Percentiles rank a stretch among this genome's conserved stretches.
phyloP scores from a whole-genome alignment of 2,888 invertebrate genomes.

The Ecliptopera silaceata region DNA sequence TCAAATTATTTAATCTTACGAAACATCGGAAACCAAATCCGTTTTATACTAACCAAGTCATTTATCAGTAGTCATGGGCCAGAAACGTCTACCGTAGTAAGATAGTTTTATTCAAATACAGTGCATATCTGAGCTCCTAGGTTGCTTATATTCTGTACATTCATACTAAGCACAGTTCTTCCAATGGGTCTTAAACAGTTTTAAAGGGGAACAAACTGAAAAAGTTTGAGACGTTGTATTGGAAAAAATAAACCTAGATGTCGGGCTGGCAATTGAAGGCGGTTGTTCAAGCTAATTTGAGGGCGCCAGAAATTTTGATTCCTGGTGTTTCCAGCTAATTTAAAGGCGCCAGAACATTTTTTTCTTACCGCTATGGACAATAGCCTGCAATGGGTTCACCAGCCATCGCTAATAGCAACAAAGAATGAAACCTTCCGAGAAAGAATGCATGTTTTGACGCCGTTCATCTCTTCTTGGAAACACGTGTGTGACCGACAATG shows the following conservation, averaged over 20 bases:
- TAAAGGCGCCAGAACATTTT: slow-evolving; percentile 4
- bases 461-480: slow-evolving; percentile 18
- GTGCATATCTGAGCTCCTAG: no score
- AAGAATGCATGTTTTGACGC: slow-evolving; percentile 24
- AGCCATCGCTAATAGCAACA: slow-evolving; percentile 21
- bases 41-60: not conserved
- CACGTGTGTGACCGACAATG: slow-evolving; percentile 25
- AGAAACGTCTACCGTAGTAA: not conserved
- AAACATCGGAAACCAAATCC: not conserved
- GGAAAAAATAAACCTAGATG: no score
- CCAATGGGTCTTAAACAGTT: no score
- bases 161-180: no score
- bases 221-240: no score
- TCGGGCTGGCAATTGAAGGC: no score
- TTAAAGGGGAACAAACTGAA: no score
- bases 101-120: not conserved
- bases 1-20: slow-evolving; percentile 3
- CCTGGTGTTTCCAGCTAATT: not conserved
- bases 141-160: no score
- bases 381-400: slow-evolving; percentile 5
- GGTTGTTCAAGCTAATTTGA: no score
- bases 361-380: slow-evolving; percentile 9
- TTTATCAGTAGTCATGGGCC: not conserved
- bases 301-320: no score
- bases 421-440: slow-evolving; percentile 27